Conservation (phyloP, 2,888 invertebrate genomes). For the Lottia gigantea region DNA sequence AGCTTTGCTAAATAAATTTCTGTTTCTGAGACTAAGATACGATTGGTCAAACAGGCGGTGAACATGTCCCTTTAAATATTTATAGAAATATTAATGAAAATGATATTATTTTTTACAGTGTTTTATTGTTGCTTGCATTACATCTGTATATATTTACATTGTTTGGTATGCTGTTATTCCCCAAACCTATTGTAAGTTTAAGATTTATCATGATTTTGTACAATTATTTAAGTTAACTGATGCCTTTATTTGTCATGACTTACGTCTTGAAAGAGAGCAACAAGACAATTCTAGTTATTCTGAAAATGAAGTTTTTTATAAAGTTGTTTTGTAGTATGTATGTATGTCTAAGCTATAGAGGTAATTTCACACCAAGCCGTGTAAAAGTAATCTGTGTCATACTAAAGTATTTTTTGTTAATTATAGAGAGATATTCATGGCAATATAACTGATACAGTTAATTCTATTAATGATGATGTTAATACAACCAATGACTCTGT, state of each 20-base stretch:
- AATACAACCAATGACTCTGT: neutral
- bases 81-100: too few relatives aligned
- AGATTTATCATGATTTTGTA: neutral
- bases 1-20: too few relatives aligned
- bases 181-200: slow-evolving; percentile 39
- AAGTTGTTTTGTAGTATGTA: too few relatives aligned
- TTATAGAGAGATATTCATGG: neutral
- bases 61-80: too few relatives aligned
- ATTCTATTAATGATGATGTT: neutral
- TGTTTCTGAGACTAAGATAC: too few relatives aligned
- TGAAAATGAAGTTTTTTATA: too few relatives aligned
- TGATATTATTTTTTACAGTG: slow-evolving; percentile 46
- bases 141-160: slow-evolving; percentile 65
- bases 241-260: too few relatives aligned
- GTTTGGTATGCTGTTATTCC: slow-evolving; percentile 66
- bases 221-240: neutral
- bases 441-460: neutral
- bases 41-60: too few relatives aligned
- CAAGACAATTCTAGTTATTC: too few relatives aligned
- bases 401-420: neutral
- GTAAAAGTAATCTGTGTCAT: neutral
- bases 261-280: too few relatives aligned
- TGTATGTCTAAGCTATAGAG: too few relatives aligned
- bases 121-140: slow-evolving; percentile 59
- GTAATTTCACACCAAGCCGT: neutral